These are phyloP conservation scores for Heliconius ismenius DNA, from an alignment of 2,888 invertebrate species.

Conservation along the genomic window DNA sequence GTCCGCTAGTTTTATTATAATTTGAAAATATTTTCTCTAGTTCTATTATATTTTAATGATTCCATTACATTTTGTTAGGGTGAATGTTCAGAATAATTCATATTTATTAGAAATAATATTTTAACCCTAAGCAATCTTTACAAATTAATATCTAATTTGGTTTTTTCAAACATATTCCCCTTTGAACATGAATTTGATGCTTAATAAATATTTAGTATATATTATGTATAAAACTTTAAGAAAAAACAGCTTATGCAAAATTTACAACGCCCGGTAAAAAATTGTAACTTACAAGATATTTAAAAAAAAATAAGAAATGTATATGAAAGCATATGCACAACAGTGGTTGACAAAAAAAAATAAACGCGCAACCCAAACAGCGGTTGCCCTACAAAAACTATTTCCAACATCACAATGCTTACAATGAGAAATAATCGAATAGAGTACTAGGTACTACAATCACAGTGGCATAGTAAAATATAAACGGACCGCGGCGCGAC, in stretches of 20 bases:
- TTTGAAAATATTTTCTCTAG: neutral
- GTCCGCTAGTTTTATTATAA: neutral
- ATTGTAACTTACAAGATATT: neutral
- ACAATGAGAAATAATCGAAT: conserved; percentile 8
- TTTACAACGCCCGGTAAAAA: neutral
- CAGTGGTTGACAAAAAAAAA: neutral
- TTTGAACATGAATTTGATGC: too few species aligned
- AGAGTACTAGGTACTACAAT: conserved; percentile 4
- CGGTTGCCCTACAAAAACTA: neutral
- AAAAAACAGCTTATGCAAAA: neutral
- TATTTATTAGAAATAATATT: neutral
- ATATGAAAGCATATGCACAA: too few species aligned
- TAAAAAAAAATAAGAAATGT: neutral
- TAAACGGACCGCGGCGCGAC: conserved; percentile 24
- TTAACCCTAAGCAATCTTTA: neutral
- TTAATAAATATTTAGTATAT: too few species aligned
- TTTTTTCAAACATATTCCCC: too few species aligned
- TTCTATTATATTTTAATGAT: neutral
- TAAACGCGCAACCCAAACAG: neutral
- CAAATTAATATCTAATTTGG: too few species aligned
- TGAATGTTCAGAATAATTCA: neutral
- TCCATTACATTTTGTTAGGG: neutral
- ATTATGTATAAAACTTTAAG: too few species aligned
- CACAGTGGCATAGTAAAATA: conserved; percentile 11
- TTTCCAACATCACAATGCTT: neutral